These are phyloP conservation scores for Gymnorhina tibicen DNA, from an alignment of 2,113 vertebrate species.

Conservation along the genomic window DNA sequence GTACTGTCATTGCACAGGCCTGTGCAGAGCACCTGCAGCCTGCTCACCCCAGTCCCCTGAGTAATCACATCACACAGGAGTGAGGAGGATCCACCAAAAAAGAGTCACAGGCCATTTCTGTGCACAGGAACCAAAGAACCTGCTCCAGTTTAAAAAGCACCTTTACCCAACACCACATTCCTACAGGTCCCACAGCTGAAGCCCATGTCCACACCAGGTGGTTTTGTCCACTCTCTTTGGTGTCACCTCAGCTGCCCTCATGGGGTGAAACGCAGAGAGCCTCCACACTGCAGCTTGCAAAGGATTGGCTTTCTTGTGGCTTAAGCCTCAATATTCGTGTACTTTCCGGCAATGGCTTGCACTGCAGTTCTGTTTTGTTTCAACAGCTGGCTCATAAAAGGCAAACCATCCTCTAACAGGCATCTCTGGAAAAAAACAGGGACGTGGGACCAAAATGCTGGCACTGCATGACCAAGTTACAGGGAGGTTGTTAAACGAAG, in stretches of 20 bases:
- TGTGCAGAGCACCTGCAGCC: neutral
- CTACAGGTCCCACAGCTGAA: neutral
- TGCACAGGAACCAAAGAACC: neutral
- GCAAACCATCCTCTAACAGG: neutral
- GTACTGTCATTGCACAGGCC: neutral
- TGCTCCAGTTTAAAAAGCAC: neutral
- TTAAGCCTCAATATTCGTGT: neutral
- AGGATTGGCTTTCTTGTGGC: neutral
- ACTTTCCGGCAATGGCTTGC: neutral
- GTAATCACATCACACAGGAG: too few relatives aligned
- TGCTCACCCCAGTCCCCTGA: accelerated
- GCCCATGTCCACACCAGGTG: neutral
- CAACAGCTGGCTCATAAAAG: neutral
- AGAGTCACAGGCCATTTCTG: neutral
- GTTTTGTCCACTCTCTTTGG: neutral
- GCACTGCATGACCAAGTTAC: neutral
- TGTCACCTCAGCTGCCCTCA: neutral
- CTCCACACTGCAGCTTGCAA: neutral
- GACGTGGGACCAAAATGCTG: neutral
- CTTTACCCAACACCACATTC: neutral
- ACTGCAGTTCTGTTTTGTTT: neutral
- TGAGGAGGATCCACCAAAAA: neutral
- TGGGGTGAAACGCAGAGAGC: accelerated
- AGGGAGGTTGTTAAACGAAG: neutral
- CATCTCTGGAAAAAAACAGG: neutral